A percentile compares a stretch with the other conserved stretches of the same genome.
These are phyloP conservation scores for Furnarius figulus DNA, from an alignment of 2,113 vertebrate genomes.

Conservation along the genomic window DNA sequence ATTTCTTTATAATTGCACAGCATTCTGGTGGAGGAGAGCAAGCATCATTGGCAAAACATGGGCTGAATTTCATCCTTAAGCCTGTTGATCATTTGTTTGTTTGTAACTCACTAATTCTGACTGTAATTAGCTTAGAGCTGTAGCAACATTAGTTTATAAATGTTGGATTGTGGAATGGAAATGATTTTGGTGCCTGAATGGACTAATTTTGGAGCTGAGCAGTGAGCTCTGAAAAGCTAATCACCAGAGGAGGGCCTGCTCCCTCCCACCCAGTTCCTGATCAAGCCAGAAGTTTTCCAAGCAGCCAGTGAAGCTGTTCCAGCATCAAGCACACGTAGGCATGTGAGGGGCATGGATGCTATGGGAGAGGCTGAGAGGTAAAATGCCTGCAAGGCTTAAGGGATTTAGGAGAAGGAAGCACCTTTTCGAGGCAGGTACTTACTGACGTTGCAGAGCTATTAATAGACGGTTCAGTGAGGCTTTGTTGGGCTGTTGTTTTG, in stretches of 20 bases:
- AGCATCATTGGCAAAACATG: background rate
- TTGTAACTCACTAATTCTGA: slow-evolving; percentile 4
- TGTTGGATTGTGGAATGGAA: background rate
- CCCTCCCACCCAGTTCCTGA: background rate
- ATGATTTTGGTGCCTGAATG: background rate
- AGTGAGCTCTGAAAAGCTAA: slow-evolving; percentile 2
- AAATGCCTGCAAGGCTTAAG: background rate
- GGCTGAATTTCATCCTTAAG: background rate
- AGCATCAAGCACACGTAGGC: background rate
- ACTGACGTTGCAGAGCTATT: slow-evolving; percentile 30
- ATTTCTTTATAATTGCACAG: background rate
- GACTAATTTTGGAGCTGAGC: slow-evolving; percentile 1
- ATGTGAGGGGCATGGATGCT: background rate
- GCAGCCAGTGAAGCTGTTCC: background rate
- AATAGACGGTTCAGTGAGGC: slow-evolving; percentile 27
- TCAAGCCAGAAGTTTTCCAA: background rate
- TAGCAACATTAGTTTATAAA: background rate
- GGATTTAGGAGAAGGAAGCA: slow-evolving; percentile 26
- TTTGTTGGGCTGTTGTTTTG: slow-evolving; percentile 52
- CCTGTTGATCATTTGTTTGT: background rate
- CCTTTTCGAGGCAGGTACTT: background rate
- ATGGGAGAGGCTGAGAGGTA: background rate
- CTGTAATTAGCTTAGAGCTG: slow-evolving; percentile 21
- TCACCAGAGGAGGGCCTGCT: background rate
- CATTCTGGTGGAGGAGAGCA: background rate